Conservation (phyloP, 2,888 invertebrate species). For the Deilephila elpenor region DNA sequence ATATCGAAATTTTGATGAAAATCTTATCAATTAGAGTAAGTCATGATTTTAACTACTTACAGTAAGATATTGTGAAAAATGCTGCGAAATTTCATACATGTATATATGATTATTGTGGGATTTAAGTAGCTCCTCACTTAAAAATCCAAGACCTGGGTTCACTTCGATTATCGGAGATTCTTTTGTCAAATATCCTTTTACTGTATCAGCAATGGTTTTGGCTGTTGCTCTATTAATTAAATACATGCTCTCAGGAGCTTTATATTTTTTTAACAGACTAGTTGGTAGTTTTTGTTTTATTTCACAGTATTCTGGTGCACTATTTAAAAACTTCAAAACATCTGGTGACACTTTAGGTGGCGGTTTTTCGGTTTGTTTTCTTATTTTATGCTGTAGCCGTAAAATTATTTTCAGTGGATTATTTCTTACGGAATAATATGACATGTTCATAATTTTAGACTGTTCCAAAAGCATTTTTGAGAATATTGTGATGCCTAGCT, state of each 20-base stretch:
- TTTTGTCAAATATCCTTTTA: constrained; percentile 61
- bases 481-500: too few species aligned
- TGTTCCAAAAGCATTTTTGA: constrained; percentile 29
- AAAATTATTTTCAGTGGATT: constrained; percentile 38
- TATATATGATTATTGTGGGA: constrained; percentile 79
- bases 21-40: not conserved
- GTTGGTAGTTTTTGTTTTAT: constrained; percentile 68
- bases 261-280: constrained; percentile 68
- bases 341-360: constrained; percentile 62
- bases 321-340: constrained; percentile 67
- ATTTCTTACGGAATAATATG: constrained; percentile 3
- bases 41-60: constrained; percentile 55
- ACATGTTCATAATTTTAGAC: constrained; percentile 26
- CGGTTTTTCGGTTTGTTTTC: constrained; percentile 54
- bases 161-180: constrained; percentile 85
- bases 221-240: constrained; percentile 74
- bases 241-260: constrained; percentile 71
- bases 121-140: constrained; percentile 85
- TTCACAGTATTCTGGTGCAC: constrained; percentile 57
- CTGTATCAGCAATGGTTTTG: constrained; percentile 61
- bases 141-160: constrained; percentile 88
- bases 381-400: constrained; percentile 62
- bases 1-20: not conserved
- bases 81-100: constrained; percentile 83
- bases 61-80: constrained; percentile 76